Base-by-base conservation (phyloP, 2,113 vertebrate genomes). In the Notechis scutatus region DNA sequence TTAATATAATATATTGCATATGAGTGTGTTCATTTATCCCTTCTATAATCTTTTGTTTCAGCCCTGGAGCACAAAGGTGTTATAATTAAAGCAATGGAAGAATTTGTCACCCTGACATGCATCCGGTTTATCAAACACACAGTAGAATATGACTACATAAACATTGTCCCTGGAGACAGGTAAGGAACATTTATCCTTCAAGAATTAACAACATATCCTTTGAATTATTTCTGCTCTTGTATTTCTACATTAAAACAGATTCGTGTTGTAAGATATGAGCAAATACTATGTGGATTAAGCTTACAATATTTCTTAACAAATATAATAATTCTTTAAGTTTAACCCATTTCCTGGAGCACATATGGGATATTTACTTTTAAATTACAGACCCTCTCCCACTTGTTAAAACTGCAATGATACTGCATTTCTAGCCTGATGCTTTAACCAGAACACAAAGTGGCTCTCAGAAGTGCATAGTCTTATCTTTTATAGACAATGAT, bases 161-260 rank as follows among this genome's bases (percentile, higher is more conserved):
- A 98, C 90, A 97, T 99, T 94, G 97, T 98, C 95, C 96, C 96
- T 86, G 98, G 98, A 93, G 96, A 98, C 92, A 98, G 98, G 98
- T 98, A 96, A 97, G 97, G 55, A 91, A 85, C 23, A 7, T 52
- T 55, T 21, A 91, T 29, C 57, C 42, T 74, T 15, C n/a, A 74
- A 52, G 61, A 52, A 74, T 90, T 23, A 74, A 90, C 21, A 20
- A 6, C 29, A 39, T 12, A 89, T 20, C 26, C 12, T 54, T 23
- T 34, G 29, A 52, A 34, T 50, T 6, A 39, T 59, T 59, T 47
- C 39, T 87, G 18, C n/a, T n/a, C 12, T 47, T 87, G 29, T 42
- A 18, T 15, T 55, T 39, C 81, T 29, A n/a, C 10, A 20, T 39
- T 10, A 57, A 39, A 52, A 52, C 47, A 90, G 45, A 52, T n/a